Base-by-base conservation (phyloP, 1,140 invertebrate species). In the Pogonomyrmex californicus region DNA sequence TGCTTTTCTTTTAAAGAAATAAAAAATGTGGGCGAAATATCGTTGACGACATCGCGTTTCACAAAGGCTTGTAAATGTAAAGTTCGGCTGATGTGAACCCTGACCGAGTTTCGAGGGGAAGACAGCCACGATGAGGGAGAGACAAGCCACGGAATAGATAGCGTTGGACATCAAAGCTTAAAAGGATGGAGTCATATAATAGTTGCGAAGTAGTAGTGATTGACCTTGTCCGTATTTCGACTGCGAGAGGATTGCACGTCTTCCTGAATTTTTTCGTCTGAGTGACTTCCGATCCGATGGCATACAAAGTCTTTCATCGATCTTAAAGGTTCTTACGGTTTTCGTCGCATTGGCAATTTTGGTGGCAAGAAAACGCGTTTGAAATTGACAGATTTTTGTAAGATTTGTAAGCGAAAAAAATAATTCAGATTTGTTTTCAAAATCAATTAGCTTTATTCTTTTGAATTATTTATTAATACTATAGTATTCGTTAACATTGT, bases 81-180 rank as follows among this genome's bases (percentile, higher is more conserved):
- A 51, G 47, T 54, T 54, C 14, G 49, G 49, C 47, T 51, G 47
- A 85, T 65, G 60, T 51, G 56, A 87, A 85, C 87, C 86, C 65
- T 89, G 87, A 89, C 87, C 87, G 87, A 89, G 86, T 88, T 88
- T 76, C 70, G 14, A 60, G 17, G 36, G 78, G 38, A 51, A 79
- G 77, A 7, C n/a, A 81, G 38, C 17, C 65, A 14, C 9, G 23
- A 65, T n/a, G 41, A 76, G 51, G 23, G 23, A 30, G 47, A 87
- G 79, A 58, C 49, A 54, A 71, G n/a, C 36, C 4, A 44, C 65
- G 65, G 17, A 85, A 88, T 70, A 73, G 66, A 78, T 60, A 81
- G 58, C 62, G 76, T 58, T 17, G 44, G 65, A 65, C 86, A 65
- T 89, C 86, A 78, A 63, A 78, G 79, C 86, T 88, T 71, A 73